phyloP scores from a whole-genome alignment of 1,140 invertebrate genomes.

The Calephelis nemesis region DNA sequence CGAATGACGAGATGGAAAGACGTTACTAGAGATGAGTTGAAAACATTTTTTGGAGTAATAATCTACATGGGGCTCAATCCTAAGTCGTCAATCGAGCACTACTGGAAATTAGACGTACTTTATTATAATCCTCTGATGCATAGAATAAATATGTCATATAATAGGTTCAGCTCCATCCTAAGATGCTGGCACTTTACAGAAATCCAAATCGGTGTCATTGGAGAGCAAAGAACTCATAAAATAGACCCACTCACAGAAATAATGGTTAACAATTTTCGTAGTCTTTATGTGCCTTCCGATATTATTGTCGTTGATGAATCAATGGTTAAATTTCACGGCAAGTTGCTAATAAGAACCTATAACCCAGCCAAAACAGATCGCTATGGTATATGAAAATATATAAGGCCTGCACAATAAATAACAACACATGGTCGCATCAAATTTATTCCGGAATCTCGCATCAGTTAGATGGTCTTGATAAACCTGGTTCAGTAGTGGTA shows the following conservation, averaged over 20 bases:
- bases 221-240: constrained; percentile 30
- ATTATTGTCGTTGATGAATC: constrained; percentile 35
- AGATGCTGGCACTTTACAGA: constrained; percentile 34
- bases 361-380: too few species aligned
- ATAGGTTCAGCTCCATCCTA: constrained; percentile 30
- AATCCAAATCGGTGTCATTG: constrained; percentile 31
- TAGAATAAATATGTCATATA: constrained; percentile 35
- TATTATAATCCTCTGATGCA: constrained; percentile 33
- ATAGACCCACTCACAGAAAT: constrained; percentile 34
- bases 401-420: constrained; percentile 31
- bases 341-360: constrained; percentile 4
- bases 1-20: constrained; percentile 34
- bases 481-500: constrained; percentile 30
- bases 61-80: constrained; percentile 35
- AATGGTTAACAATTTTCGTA: constrained; percentile 29
- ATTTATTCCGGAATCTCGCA: constrained; percentile 29
- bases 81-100: constrained; percentile 36
- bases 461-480: constrained; percentile 27
- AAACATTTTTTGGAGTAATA: constrained; percentile 35
- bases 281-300: constrained; percentile 28
- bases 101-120: constrained; percentile 34
- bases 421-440: constrained; percentile 33
- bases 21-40: constrained; percentile 34
- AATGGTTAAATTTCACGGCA: constrained; percentile 35
- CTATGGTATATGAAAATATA: constrained; percentile 29